Conservation (phyloP, 2,888 invertebrate genomes). For the Drosophila limbata region DNA sequence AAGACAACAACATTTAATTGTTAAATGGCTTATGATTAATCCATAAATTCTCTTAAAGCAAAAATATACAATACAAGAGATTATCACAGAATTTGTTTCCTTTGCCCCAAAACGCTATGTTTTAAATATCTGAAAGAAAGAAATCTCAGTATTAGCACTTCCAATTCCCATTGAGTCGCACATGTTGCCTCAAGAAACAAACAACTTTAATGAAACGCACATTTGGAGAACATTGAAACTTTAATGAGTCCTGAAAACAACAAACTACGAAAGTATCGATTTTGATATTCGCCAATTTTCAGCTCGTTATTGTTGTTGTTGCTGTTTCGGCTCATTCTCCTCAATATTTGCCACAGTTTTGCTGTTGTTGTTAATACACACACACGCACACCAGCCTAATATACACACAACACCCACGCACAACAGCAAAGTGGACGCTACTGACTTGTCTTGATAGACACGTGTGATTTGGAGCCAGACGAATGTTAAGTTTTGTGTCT, state of each 20-base stretch:
- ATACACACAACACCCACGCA: constrained; percentile 38
- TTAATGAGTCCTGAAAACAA: constrained; percentile 58
- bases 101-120: background rate
- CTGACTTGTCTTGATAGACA: constrained; percentile 31
- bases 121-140: background rate
- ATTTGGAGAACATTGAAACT: constrained; percentile 53
- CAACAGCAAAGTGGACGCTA: constrained; percentile 29
- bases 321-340: constrained; percentile 39
- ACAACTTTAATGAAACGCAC: constrained; percentile 53
- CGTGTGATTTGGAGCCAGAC: constrained; percentile 40
- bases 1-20: constrained; percentile 1
- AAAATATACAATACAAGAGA: too few species aligned
- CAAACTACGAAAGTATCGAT: constrained; percentile 59
- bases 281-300: constrained; percentile 73
- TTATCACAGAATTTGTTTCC: too few species aligned
- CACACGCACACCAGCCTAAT: background rate
- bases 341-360: constrained; percentile 54
- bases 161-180: constrained; percentile 7
- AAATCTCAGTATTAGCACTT: constrained; percentile 36
- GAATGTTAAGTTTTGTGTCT: constrained; percentile 45
- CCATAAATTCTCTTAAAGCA: too few species aligned
- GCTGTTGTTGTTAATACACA: constrained; percentile 53
- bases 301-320: constrained; percentile 61
- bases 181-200: constrained; percentile 18
- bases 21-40: too few species aligned